phyloP scores from a whole-genome alignment of 2,113 vertebrate species.

The Lagopus muta region DNA sequence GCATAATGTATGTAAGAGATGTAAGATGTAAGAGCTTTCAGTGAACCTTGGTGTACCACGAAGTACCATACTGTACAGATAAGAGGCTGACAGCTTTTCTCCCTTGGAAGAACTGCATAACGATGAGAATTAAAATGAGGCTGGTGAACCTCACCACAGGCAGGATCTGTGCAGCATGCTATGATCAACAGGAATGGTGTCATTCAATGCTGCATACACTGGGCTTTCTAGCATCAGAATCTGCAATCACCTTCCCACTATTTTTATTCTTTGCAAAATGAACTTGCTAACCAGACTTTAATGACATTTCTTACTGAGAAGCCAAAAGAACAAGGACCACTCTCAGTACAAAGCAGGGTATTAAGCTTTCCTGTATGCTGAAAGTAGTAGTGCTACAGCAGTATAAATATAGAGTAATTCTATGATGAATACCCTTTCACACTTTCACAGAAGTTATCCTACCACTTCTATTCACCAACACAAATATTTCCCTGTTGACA shows the following conservation, averaged over 20 bases:
- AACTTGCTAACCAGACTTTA: background rate
- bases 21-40: background rate
- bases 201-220: background rate
- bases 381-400: background rate
- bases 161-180: background rate
- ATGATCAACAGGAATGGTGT: rapidly evolving
- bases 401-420: background rate
- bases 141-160: background rate
- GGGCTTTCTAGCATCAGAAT: background rate
- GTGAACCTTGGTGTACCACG: background rate
- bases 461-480: background rate
- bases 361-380: background rate
- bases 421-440: background rate
- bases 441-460: background rate
- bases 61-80: background rate
- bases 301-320: background rate
- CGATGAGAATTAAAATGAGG: background rate
- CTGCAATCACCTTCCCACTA: background rate
- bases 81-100: background rate
- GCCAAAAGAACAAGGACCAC: background rate
- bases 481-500: background rate
- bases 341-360: background rate
- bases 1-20: background rate
- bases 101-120: background rate
- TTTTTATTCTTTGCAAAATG: background rate